phyloP scores from a whole-genome alignment of 2,797 vertebrate species.

The Echeneis naucrates region DNA sequence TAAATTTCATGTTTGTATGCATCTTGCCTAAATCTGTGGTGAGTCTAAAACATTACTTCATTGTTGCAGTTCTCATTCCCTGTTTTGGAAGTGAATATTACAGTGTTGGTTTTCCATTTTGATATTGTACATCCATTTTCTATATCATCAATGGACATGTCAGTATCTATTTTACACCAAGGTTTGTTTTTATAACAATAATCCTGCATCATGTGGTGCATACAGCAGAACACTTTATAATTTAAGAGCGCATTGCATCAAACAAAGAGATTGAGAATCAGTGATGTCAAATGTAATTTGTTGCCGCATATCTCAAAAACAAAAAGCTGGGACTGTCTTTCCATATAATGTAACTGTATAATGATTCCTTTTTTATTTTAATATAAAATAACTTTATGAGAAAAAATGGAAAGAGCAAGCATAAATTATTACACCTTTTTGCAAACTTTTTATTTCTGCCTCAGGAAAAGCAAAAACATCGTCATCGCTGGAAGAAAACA shows the following conservation, averaged over 20 bases:
- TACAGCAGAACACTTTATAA: slow-evolving; percentile 6
- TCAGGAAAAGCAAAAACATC: slow-evolving; percentile 42
- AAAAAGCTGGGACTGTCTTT: slow-evolving; percentile 15
- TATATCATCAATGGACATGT: slow-evolving; percentile 41
- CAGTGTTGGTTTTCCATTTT: slow-evolving; percentile 50
- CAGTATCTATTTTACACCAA: slow-evolving; percentile 22
- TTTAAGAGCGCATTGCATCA: background rate
- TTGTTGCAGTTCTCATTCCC: slow-evolving; percentile 38
- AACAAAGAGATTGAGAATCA: background rate
- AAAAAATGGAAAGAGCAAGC: background rate
- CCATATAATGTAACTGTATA: slow-evolving; percentile 25
- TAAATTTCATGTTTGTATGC: no score
- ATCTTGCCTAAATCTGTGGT: slow-evolving; percentile 7
- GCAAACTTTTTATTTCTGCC: slow-evolving; percentile 48
- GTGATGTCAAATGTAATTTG: background rate
- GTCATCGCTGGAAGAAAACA: slow-evolving; percentile 52
- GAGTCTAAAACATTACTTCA: slow-evolving; percentile 16
- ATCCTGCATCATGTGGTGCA: slow-evolving; percentile 21
- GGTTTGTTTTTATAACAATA: slow-evolving; percentile 16
- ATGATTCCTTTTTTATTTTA: no score
- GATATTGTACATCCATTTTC: slow-evolving; percentile 51
- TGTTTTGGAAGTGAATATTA: slow-evolving; percentile 36
- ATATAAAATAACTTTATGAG: background rate
- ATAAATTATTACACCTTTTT: slow-evolving; percentile 54
- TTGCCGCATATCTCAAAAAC: no score